Percentiles rank a stretch among this genome's conserved stretches.
Conservation (phyloP, 2,797 vertebrate species). For the Sphaeramia orbicularis region DNA sequence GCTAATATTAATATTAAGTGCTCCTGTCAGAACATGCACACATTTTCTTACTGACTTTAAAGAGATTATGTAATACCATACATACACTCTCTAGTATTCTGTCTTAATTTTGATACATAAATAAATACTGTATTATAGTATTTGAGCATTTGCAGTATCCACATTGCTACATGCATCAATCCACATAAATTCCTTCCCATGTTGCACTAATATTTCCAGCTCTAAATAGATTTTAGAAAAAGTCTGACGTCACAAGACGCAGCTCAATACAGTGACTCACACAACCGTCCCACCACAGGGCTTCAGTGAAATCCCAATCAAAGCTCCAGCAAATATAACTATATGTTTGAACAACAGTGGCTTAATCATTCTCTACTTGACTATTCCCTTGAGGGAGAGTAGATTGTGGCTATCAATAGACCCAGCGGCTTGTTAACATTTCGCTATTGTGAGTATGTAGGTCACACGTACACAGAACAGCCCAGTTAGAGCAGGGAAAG, state of each 20-base stretch:
- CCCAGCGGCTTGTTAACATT: slow-evolving; percentile 34
- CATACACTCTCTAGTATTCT: too few relatives aligned
- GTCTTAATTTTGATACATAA: too few relatives aligned
- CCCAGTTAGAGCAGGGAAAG: neutral
- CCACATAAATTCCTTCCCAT: too few relatives aligned
- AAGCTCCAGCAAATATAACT: slow-evolving; percentile 35
- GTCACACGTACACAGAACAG: slow-evolving; percentile 56
- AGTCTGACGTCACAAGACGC: neutral
- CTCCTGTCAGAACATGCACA: too few relatives aligned
- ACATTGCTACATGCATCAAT: too few relatives aligned
- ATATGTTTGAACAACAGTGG: slow-evolving; percentile 33
- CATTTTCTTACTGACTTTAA: too few relatives aligned
- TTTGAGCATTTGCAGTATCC: neutral
- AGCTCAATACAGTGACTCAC: slow-evolving; percentile 6
- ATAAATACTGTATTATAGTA: neutral
- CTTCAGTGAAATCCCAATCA: slow-evolving; percentile 36
- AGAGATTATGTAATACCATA: too few relatives aligned
- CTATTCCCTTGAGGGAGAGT: slow-evolving; percentile 29
- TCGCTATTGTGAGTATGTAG: slow-evolving; percentile 65
- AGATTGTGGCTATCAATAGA: slow-evolving; percentile 57
- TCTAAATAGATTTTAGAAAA: slow-evolving; percentile 1
- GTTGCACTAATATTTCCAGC: too few relatives aligned
- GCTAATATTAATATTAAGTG: too few relatives aligned
- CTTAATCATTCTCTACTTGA: slow-evolving; percentile 39
- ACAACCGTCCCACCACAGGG: slow-evolving; percentile 6